Evolutionary conservation across 2,797 vertebrate genomes (phyloP), one percentile per base, ranked within the genome.

Genomic region (Sebastolobus alascanus): DNA sequence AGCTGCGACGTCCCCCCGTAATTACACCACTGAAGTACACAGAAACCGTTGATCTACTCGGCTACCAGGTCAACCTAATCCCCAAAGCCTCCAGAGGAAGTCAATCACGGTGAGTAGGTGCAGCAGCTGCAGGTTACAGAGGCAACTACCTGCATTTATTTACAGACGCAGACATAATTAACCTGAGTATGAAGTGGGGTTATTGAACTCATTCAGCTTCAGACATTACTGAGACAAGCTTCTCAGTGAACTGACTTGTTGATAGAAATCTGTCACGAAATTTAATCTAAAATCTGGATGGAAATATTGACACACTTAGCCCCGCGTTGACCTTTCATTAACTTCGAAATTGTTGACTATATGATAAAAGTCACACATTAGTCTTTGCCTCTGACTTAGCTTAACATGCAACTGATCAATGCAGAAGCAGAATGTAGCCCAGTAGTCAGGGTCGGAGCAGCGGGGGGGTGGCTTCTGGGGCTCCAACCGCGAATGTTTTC

Each of bases 21-120:
- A 93, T 87, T 89, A 88, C 86, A 84, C 84, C 72, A 55, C 75
- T 84, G 84, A 89, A 86, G 77, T 79, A 90, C 87, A 89, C 85
- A 91, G 90, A 89, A 84, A 76, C 46, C 85, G 86, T 87, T 87
- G 76, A 93, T 91, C 85, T 83, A 78, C 80, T 90, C 84, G 29
- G 90, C 89, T 79, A 75, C 77, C 33, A 22, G 93, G 93, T 95
- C 94, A 94, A 92, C 81, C 59, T 95, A 92, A 95, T 95, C 87
- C 88, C 92, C 75, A 76, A 89, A 92, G 90, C 85, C 89, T 84
- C 84, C 90, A 91, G 85, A 91, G 87, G 89, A 90, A 95, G 93
- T 95, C 93, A 91, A 92, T 95, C 90, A 92, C 9, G 10, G 71
- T 68, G 83, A 90, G 82, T 78, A 79, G 80, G 79, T 88, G 87